Evolutionary conservation across 2,888 invertebrate species (phyloP), one percentile per base, ranked within the genome.

Genomic region (Tetragonula carbonaria): DNA sequence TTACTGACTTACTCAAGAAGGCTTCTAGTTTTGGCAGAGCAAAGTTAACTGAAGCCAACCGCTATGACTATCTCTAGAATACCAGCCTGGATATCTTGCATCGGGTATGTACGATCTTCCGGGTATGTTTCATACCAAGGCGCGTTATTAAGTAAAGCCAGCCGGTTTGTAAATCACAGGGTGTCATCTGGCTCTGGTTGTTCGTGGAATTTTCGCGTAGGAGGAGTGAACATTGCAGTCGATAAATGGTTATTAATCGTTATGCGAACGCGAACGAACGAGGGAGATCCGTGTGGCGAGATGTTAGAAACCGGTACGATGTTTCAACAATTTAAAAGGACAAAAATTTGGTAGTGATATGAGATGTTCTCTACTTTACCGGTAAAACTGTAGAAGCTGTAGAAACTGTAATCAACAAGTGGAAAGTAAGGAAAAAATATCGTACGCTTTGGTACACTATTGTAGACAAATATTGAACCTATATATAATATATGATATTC

Each of bases 121-220:
- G 84, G 78, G 78, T 75, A 45, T 33, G 73, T 76, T 74, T 82
- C 75, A 62, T 78, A 62, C 75, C 53, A 51, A 50, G 70, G 84
- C 65, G 70, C 79, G 77, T 85, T 85, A 85, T 85, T 84, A 84
- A 85, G 84, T 74, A 79, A 74, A 73, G 55, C 70, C 84, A 75
- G 66, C 73, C 59, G 71, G 74, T 33, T n/a, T 77, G 77, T 84
- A 83, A 85, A 85, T 84, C 84, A 84, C 73, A 33, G n/a, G 18
- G 72, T 71, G 71, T 83, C 84, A 68, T 82, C 77, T 53, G 68
- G 51, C 55, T 62, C 73, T 33, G 45, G 14, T 65, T 23, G 38
- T 71, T 75, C 51, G 59, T 21, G 6, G 74, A 73, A 50, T 50
- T 57, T 3, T 2, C 67, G 74, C 70, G 83, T 82, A 23, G 23